A percentile compares a stretch with the other conserved stretches of the same genome.
phyloP scores from a whole-genome alignment of 1,140 invertebrate species.

The Caerostris extrusa region DNA sequence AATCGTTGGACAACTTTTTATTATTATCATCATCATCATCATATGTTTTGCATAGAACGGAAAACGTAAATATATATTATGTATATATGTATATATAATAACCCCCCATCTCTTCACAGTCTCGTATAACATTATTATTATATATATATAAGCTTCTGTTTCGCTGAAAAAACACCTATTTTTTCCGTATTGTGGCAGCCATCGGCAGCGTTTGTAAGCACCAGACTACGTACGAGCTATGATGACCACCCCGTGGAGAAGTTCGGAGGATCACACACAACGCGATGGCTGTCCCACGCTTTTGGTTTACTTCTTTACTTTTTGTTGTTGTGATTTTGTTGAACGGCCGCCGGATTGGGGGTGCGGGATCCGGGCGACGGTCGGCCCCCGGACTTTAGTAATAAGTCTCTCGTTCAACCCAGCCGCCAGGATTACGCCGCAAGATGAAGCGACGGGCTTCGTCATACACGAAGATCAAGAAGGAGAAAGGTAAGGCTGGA shows the following conservation, averaged over 20 bases:
- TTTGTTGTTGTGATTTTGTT: not conserved
- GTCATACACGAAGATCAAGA: conserved; percentile 99
- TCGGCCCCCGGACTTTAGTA: conserved; percentile 85
- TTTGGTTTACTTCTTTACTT: conserved; percentile 22
- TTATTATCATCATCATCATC: not conserved
- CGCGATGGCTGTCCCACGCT: conserved; percentile 66
- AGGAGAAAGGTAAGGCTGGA: conserved; percentile 96
- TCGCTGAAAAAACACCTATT: conserved; percentile 67
- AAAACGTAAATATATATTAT: conserved; percentile 76
- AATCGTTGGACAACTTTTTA: conserved; percentile 72
- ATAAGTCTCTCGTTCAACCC: conserved; percentile 99
- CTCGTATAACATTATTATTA: conserved; percentile 65
- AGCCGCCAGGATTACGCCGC: conserved; percentile 97
- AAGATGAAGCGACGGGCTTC: conserved; percentile 97
- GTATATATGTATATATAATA: conserved; percentile 66
- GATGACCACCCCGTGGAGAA: conserved; percentile 3
- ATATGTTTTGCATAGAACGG: conserved; percentile 69
- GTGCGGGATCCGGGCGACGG: not conserved
- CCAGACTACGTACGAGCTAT: conserved; percentile 74
- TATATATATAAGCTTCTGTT: conserved; percentile 71
- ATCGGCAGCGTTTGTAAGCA: conserved; percentile 50
- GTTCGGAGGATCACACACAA: conserved; percentile 47
- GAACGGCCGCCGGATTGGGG: not conserved
- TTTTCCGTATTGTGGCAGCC: conserved; percentile 10
- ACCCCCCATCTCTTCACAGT: conserved; percentile 21